A percentile compares a stretch with the other conserved stretches of the same genome.
Conservation (phyloP, 2,113 vertebrate genomes). For the Nanorana parkeri region DNA sequence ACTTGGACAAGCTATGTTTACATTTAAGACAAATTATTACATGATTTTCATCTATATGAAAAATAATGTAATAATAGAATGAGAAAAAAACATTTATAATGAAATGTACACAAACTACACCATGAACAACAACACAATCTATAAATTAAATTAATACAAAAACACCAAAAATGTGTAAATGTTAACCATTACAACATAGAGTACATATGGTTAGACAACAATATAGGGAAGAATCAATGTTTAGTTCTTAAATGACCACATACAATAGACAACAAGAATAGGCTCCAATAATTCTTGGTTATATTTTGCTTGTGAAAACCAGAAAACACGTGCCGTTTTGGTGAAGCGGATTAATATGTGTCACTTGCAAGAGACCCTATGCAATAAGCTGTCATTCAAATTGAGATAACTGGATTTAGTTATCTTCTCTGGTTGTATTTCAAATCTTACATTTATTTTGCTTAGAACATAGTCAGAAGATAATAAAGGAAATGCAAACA, state of each 20-base stretch:
- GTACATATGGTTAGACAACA: not conserved
- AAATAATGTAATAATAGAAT: too few species aligned
- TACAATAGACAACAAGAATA: not conserved
- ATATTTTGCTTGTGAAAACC: not conserved
- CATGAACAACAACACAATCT: too few species aligned
- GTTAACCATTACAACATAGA: not conserved
- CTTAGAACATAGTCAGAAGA: too few species aligned
- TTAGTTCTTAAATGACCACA: not conserved
- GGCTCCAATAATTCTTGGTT: not conserved
- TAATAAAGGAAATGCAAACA: too few species aligned
- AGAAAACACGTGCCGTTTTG: not conserved
- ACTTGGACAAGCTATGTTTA: too few species aligned
- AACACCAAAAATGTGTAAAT: not conserved
- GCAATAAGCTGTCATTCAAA: conserved; percentile 22
- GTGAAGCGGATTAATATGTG: not conserved
- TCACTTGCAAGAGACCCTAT: conserved; percentile 22
- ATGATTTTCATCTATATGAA: too few species aligned
- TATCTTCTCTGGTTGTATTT: not conserved
- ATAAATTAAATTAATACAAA: too few species aligned
- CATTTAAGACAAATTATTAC: too few species aligned
- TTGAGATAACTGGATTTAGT: not conserved
- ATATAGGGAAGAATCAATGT: not conserved
- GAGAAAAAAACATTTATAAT: too few species aligned
- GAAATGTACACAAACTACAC: too few species aligned
- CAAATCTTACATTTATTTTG: not conserved